Evolutionary conservation across 2,888 invertebrate genomes (phyloP), one percentile per base, ranked within the genome.

Genomic region (Herminia tarsipennalis): DNA sequence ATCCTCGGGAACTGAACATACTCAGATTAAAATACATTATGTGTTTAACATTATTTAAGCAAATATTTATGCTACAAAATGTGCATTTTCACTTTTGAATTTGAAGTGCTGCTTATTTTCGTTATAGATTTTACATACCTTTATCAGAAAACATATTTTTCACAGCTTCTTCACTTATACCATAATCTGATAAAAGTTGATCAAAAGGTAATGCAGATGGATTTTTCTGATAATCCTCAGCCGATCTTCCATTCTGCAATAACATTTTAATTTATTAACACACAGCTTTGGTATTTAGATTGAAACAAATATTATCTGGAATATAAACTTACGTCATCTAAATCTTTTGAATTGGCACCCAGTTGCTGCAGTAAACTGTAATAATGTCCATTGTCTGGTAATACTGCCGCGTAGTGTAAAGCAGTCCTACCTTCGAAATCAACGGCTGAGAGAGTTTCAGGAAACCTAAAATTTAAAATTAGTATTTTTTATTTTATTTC

Each of bases 321-420:
- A 25, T 8, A 34, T 24, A 27, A 24, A 4, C 93, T 92, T 89
- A 98, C 98, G 81, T 96, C 96, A 85, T 98, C 98, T 59, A 94
- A 92, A 38, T 95, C 92, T 71, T 95, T 94, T 1, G 96, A 94
- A 86, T 98, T 96, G 21, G 96, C 96, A 35, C 98, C 98, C 44
- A 98, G 93, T 77, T 97, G 96, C 59, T 95, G 93, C 36, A 98
- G 89, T 39, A 98, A 92, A 80, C 96, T 96, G 81, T 96, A 98
- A 76, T 96, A 96, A 78, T 97, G 96, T 0, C 96, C 96, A 73
- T 97, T 97, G 71, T 98, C 97, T 25, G 95, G 94, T 45, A 97
- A 86, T 6, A 95, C 94, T 2, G 97, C 96, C 1, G 97, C 96
- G 76, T 97, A 98, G 84, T 98, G 98, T 54, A 98, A 90, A 0